Conservation (phyloP, 2,888 invertebrate species). For the Parascotia fuliginaria region DNA sequence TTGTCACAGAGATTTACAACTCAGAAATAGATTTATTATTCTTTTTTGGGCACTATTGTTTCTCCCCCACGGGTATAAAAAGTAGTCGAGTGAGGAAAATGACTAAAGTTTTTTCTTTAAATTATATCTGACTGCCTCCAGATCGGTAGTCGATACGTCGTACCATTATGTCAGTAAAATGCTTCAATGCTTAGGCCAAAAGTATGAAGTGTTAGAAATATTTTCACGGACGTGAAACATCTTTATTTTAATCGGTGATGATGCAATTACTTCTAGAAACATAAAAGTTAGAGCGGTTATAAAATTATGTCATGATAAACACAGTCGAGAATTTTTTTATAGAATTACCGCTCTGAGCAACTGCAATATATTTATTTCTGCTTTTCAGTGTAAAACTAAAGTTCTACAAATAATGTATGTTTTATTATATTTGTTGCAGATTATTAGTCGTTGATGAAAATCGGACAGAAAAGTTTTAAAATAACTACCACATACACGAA, state of each 20-base stretch:
- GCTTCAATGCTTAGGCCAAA: background rate
- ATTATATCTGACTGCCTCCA: conserved; percentile 34
- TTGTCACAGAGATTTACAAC: conserved; percentile 54
- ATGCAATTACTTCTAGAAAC: conserved; percentile 28
- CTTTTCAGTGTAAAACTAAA: background rate
- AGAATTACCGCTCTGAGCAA: conserved; percentile 18
- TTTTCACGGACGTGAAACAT: background rate
- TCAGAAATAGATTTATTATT: conserved; percentile 49
- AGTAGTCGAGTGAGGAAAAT: conserved; percentile 42
- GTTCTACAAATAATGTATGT: no score
- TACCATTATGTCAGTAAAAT: background rate
- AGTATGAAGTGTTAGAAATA: background rate
- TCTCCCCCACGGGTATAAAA: conserved; percentile 37
- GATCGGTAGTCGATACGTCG: conserved; percentile 8
- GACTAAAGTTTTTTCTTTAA: conserved; percentile 46
- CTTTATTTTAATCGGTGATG: conserved; percentile 26
- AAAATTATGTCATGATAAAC: conserved; percentile 26
- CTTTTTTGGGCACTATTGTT: conserved; percentile 46
- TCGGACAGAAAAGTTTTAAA: no score
- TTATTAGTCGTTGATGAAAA: no score
- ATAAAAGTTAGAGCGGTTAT: conserved; percentile 27
- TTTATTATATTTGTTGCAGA: no score
- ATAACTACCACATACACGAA: no score
- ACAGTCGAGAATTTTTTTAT: conserved; percentile 14
- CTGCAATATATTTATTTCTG: conserved; percentile 7